Evolutionary conservation across 2,113 vertebrate genomes (phyloP).

Genomic region (Trogon surrucura): DNA sequence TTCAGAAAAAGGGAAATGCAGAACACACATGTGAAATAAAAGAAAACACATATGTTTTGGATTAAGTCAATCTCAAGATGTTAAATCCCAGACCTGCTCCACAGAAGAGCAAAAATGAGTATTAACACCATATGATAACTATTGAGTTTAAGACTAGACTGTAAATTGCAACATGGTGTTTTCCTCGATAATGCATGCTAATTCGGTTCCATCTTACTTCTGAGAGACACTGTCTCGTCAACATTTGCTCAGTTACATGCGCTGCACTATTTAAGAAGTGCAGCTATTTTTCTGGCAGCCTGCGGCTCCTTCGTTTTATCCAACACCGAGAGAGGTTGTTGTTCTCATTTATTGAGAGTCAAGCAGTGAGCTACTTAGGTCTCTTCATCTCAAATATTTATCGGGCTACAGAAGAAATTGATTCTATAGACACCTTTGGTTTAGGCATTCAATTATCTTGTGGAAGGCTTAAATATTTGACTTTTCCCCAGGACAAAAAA

Average conservation of each 20-base stretch:
- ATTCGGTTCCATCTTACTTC: neutral
- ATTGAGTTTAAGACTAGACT: neutral
- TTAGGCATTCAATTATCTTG: neutral
- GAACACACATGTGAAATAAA: constrained; percentile 45
- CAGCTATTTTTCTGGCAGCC: neutral
- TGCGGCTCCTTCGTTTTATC: neutral
- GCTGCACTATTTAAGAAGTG: neutral
- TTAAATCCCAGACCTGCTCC: neutral
- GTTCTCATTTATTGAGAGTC: neutral
- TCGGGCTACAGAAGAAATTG: neutral
- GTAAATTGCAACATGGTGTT: neutral
- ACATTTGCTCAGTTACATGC: neutral
- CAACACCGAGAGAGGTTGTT: neutral
- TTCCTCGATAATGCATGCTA: neutral
- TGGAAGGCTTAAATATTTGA: neutral
- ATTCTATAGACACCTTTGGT: neutral
- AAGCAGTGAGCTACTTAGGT: neutral
- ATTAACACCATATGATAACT: neutral
- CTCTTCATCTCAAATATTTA: neutral
- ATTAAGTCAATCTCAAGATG: constrained; percentile 6
- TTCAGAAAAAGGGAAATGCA: constrained; percentile 13
- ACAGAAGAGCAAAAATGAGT: neutral
- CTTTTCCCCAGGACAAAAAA: neutral
- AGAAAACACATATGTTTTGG: constrained; percentile 32
- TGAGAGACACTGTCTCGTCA: neutral